Evolutionary conservation across 1,140 invertebrate species (phyloP).

Genomic region (Drosophila kurseongensis): DNA sequence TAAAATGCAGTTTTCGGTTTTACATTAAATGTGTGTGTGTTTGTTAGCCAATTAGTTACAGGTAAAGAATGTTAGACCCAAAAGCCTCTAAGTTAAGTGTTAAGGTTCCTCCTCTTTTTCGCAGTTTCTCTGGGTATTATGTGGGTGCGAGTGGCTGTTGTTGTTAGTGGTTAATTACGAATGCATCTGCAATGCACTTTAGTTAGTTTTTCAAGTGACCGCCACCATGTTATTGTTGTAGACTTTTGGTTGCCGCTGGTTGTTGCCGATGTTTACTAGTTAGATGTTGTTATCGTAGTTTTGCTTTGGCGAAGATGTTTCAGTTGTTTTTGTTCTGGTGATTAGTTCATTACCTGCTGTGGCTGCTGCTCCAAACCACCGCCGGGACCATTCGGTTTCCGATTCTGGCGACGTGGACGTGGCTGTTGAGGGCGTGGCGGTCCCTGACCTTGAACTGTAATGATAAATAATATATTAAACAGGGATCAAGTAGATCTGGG

Average conservation of each 20-base stretch:
- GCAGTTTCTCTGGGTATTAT: conserved; percentile 22
- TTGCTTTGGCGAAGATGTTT: conserved; percentile 44
- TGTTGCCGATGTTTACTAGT: conserved; percentile 30
- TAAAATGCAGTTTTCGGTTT: conserved; percentile 16
- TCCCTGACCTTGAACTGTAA: conserved; percentile 67
- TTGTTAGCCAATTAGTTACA: conserved; percentile 39
- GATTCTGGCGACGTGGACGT: conserved; percentile 78
- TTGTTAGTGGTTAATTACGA: conserved; percentile 60
- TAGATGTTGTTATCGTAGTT: conserved; percentile 45
- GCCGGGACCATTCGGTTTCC: conserved; percentile 77
- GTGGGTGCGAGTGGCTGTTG: conserved; percentile 24
- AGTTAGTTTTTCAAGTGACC: conserved; percentile 43
- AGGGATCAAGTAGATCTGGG: too few relatives aligned
- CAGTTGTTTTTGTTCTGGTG: conserved; percentile 45
- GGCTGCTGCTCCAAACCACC: conserved; percentile 76
- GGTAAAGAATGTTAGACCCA: conserved; percentile 59
- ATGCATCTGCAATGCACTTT: conserved; percentile 50
- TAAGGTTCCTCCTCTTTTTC: conserved; percentile 14
- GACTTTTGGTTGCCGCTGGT: conserved; percentile 41
- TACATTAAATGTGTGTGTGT: conserved; percentile 21
- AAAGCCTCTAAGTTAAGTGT: conserved; percentile 62
- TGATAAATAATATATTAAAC: neutral
- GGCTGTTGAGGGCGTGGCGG: conserved; percentile 66
- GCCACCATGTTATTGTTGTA: conserved; percentile 54
- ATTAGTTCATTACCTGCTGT: conserved; percentile 84